Evolutionary conservation across 2,888 invertebrate species (phyloP).

Genomic region (Himalopsyche tibetana): DNA sequence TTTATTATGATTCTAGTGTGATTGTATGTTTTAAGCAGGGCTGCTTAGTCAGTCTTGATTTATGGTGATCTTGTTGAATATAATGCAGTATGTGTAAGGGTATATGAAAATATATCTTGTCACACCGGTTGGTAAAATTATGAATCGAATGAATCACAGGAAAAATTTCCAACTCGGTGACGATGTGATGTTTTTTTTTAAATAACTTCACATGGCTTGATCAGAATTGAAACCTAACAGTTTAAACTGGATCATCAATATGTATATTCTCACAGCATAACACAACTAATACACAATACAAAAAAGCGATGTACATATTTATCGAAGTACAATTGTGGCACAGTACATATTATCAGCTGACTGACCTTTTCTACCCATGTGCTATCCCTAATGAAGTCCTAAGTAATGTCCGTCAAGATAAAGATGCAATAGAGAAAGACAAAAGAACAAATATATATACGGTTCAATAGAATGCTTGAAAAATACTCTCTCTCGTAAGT

Average conservation of each 20-base stretch:
- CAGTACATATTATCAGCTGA: conserved; percentile 63
- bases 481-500: too few relatives aligned
- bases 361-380: conserved; percentile 94
- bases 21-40: too few relatives aligned
- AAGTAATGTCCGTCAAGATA: conserved; percentile 33
- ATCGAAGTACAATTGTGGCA: neutral
- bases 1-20: too few relatives aligned
- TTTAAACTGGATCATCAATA: neutral
- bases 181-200: too few relatives aligned
- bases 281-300: conserved; percentile 3
- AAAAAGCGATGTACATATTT: conserved; percentile 7
- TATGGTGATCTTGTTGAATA: too few relatives aligned
- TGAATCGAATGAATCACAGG: too few relatives aligned
- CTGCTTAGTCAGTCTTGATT: too few relatives aligned
- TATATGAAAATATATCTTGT: too few relatives aligned
- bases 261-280: conserved; percentile 3
- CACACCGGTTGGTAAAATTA: too few relatives aligned
- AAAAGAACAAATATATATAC: neutral
- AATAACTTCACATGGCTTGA: neutral
- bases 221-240: neutral
- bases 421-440: conserved; percentile 12
- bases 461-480: neutral
- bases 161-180: too few relatives aligned
- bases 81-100: too few relatives aligned
- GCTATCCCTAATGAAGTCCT: conserved; percentile 73